A percentile compares a stretch with the other conserved stretches of the same genome.
Conservation (phyloP, 2,113 vertebrate species). For the Balaeniceps rex region DNA sequence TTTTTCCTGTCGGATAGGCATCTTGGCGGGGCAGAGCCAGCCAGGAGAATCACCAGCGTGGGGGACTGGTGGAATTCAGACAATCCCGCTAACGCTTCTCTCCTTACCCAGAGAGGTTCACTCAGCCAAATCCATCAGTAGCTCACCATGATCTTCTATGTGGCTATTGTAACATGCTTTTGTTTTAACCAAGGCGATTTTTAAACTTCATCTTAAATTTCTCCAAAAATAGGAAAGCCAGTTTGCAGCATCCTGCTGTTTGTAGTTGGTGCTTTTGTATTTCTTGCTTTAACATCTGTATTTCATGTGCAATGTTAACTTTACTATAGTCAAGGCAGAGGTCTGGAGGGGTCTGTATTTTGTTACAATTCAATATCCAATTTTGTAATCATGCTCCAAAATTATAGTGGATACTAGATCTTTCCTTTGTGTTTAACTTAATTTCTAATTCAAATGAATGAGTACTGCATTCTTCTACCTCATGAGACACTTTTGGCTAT, state of each 20-base stretch:
- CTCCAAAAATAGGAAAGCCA: background rate
- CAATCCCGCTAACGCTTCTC: fast-evolving
- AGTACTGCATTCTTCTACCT: background rate
- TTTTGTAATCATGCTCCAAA: background rate
- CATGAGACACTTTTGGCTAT: background rate
- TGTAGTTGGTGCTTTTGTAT: background rate
- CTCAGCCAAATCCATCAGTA: background rate
- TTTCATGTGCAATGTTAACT: background rate
- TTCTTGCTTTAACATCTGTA: background rate
- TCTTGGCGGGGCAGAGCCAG: background rate
- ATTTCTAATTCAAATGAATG: background rate
- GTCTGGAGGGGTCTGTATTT: background rate
- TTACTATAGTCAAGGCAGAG: background rate
- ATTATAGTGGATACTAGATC: background rate
- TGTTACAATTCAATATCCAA: background rate
- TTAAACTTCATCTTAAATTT: background rate
- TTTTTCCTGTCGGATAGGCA: background rate
- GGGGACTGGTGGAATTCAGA: background rate
- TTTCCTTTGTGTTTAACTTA: background rate
- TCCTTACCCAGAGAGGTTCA: background rate
- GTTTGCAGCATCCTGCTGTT: background rate
- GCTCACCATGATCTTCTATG: background rate
- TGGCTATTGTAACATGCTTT: background rate
- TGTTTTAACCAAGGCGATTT: background rate
- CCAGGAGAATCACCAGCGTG: background rate